Evolutionary conservation across 2,888 invertebrate genomes (phyloP).

Genomic region (Amphipoea lucens): DNA sequence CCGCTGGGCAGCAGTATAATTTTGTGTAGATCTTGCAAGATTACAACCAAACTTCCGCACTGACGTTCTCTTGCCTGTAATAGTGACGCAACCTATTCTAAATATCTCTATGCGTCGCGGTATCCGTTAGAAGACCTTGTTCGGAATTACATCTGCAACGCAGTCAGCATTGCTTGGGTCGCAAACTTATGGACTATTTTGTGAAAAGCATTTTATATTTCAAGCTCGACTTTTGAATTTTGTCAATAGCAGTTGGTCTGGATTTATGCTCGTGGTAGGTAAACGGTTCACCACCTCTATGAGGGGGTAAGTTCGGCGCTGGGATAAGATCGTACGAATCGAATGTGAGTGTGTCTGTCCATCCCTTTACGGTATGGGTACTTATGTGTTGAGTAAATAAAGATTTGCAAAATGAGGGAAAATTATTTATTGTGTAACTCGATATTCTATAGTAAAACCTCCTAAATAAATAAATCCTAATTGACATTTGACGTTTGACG

Average conservation of each 20-base stretch:
- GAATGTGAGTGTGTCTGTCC: no score
- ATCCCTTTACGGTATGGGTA: no score
- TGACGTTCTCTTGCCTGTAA: not conserved
- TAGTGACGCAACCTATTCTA: conserved; percentile 9
- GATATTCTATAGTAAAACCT: no score
- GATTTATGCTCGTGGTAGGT: not conserved
- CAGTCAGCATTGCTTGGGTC: conserved; percentile 38
- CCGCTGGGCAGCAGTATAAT: not conserved
- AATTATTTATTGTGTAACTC: no score
- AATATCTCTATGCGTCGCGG: conserved; percentile 18
- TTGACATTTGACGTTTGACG: no score
- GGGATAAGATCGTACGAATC: not conserved
- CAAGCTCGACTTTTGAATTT: not conserved
- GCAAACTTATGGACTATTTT: conserved; percentile 8
- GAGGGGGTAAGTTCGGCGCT: not conserved
- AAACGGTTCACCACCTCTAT: not conserved
- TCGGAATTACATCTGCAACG: conserved; percentile 44
- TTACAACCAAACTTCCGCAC: not conserved
- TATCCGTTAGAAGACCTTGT: conserved; percentile 26
- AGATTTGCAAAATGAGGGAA: no score
- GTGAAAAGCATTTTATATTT: conserved; percentile 24
- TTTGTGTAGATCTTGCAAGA: not conserved
- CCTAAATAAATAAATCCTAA: no score
- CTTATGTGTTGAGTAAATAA: no score
- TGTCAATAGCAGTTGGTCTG: not conserved